Base-by-base conservation (phyloP, 2,113 vertebrate species). In the Rhodinocichla rosea region DNA sequence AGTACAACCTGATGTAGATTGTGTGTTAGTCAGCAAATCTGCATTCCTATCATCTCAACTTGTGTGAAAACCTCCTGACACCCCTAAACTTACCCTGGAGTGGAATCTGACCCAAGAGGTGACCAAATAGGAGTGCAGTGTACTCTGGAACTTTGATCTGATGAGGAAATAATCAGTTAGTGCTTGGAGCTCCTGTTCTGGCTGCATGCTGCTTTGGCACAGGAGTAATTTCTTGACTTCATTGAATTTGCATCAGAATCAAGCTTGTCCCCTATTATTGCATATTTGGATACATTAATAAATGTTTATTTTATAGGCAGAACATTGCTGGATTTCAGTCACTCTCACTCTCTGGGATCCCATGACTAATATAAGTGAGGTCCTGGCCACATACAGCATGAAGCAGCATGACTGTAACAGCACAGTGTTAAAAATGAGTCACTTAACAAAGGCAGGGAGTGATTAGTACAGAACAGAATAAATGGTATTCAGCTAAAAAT, bases 381-480 rank as follows among this genome's bases (percentile, higher is more conserved):
- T 89, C 37, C 74, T 86, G 65, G 86, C 59, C 90, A 83, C 62
- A 49, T 47, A 63, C 57, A 88, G 57, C 60, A 91, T 42, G 67
- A 92, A 95, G 80, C 87, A 95, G 77, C 71, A 86, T 1, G 45
- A 85, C 60, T 87, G 90, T 83, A 95, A 86, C 63, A 87, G 78
- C 32, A 69, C 15, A 37, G 50, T 83, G 69, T 92, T 92, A 93
- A 94, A 94, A 92, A 87, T 86, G 28, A 96, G 53, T 97, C 88
- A 92, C 22, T 88, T 89, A 94, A 84, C 59, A 63, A 93, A 94
- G 71, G 37, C 64, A 93, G 27, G 37, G 53, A 94, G 40, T 49
- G 39, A 79, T 94, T 90, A 84, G 55, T 20, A 86, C 10, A 79
- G 75, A 78, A 79, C 28, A 94, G 60, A 91, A 89, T 76, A 93